A percentile compares a stretch with the other conserved stretches of the same genome.
Evolutionary conservation across 2,888 invertebrate genomes (phyloP).

Genomic region (Glyphotaelius pellucidus): DNA sequence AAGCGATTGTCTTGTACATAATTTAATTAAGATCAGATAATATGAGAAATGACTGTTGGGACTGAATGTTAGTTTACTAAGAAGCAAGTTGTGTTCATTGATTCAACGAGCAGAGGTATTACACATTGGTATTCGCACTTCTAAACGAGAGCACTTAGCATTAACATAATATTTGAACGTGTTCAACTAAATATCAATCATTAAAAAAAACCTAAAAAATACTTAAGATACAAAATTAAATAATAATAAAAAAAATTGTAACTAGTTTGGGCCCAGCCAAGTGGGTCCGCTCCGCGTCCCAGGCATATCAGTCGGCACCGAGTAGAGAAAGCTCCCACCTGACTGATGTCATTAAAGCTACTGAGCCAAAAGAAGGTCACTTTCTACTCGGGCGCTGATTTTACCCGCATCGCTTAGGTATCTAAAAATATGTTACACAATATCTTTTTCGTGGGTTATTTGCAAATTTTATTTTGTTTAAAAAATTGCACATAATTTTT

Average conservation of each 20-base stretch:
- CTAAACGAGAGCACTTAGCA: neutral
- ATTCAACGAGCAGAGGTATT: neutral
- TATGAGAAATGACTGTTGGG: too few species aligned
- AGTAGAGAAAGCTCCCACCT: neutral
- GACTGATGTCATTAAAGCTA: neutral
- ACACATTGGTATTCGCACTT: neutral
- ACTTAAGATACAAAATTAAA: constrained; percentile 30
- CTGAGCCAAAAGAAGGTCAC: neutral
- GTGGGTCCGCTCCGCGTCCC: constrained; percentile 8
- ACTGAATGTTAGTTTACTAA: neutral
- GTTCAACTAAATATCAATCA: constrained; percentile 11
- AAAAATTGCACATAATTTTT: neutral
- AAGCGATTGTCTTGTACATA: neutral
- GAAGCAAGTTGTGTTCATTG: neutral
- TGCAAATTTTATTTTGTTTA: neutral
- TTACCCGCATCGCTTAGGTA: constrained; percentile 5
- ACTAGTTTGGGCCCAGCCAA: neutral
- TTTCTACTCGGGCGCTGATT: neutral
- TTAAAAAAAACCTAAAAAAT: constrained; percentile 11
- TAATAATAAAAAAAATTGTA: constrained; percentile 28
- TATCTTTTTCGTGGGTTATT: neutral
- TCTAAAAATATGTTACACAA: neutral
- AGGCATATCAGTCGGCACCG: neutral
- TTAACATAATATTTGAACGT: neutral
- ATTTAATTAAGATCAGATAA: too few species aligned